Conservation (phyloP, 2,888 invertebrate genomes). For the Incurvaria masculella region DNA sequence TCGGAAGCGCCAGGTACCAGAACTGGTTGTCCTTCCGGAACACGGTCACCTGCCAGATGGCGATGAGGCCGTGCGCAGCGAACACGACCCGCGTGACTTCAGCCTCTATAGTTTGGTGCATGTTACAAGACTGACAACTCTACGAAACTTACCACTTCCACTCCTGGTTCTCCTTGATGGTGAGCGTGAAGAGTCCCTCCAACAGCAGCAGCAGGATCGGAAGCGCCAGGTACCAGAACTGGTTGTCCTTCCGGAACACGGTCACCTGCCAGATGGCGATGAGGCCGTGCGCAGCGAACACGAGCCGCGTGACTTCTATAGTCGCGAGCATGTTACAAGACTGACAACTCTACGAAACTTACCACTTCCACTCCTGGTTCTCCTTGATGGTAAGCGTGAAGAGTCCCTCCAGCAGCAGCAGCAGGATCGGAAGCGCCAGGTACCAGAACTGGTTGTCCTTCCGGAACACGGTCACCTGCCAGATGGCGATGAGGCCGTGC, state of each 20-base stretch:
- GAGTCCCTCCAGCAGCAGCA: conserved; percentile 83
- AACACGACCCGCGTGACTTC: conserved; percentile 79
- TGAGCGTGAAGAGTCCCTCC: conserved; percentile 87
- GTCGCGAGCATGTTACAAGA: conserved; percentile 78
- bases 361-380: conserved; percentile 97
- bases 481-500: conserved; percentile 85
- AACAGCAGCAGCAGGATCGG: conserved; percentile 78
- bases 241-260: conserved; percentile 67
- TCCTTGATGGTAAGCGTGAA: conserved; percentile 88
- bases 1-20: conserved; percentile 87
- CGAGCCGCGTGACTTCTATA: conserved; percentile 77
- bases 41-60: conserved; percentile 86
- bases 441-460: conserved; percentile 79
- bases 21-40: conserved; percentile 73
- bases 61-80: conserved; percentile 79
- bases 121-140: too few species aligned
- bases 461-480: conserved; percentile 85
- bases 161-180: conserved; percentile 89
- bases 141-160: conserved; percentile 96
- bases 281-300: conserved; percentile 81
- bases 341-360: too few species aligned
- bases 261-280: conserved; percentile 91
- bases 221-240: conserved; percentile 86
- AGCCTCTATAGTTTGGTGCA: conserved; percentile 80
- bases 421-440: conserved; percentile 76